Conservation (phyloP, 1,140 invertebrate species). For the Ladona fulva region DNA sequence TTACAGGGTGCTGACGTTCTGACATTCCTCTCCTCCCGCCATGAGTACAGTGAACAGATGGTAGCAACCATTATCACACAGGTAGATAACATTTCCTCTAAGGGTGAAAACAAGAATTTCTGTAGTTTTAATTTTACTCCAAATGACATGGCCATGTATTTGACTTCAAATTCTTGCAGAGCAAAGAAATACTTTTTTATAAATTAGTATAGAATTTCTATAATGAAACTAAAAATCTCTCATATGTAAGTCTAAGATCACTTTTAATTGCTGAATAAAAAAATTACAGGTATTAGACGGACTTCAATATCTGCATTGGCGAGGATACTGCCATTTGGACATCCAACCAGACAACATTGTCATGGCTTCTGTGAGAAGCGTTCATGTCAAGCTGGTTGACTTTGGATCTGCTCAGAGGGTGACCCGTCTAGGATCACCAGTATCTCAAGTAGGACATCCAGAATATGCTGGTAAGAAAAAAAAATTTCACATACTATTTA, state of each 20-base stretch:
- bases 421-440: slow-evolving; percentile 63
- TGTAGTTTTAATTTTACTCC: not conserved
- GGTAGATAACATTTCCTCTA: slow-evolving; percentile 29
- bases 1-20: slow-evolving; percentile 85
- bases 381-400: slow-evolving; percentile 87
- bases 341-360: slow-evolving; percentile 96
- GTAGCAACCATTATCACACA: slow-evolving; percentile 76
- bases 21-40: slow-evolving; percentile 73
- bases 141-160: not conserved
- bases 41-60: slow-evolving; percentile 84
- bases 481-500: too few relatives aligned
- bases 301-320: slow-evolving; percentile 86
- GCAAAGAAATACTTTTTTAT: too few relatives aligned
- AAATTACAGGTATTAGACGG: slow-evolving; percentile 62
- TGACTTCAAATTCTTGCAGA: too few relatives aligned
- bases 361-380: slow-evolving; percentile 74
- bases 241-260: slow-evolving; percentile 15
- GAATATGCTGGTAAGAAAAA: not conserved
- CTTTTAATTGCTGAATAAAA: slow-evolving; percentile 21
- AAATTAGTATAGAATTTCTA: not conserved
- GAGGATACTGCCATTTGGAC: slow-evolving; percentile 84
- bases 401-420: slow-evolving; percentile 77
- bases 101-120: not conserved
- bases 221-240: not conserved
- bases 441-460: slow-evolving; percentile 38